phyloP scores from a whole-genome alignment of 2,113 vertebrate genomes.

The Nesospiza acunhae region DNA sequence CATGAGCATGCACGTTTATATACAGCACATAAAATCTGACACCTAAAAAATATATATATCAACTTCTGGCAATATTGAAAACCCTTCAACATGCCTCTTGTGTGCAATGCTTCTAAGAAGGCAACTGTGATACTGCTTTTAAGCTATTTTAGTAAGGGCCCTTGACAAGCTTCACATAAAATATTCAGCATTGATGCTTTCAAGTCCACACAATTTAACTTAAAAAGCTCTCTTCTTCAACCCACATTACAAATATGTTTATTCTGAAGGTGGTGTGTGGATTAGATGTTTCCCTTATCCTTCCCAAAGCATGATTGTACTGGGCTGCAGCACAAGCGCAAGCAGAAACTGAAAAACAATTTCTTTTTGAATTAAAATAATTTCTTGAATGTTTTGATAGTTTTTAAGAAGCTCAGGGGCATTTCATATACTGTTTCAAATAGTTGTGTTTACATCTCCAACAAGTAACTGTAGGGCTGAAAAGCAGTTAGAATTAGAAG shows the following conservation, averaged over 20 bases:
- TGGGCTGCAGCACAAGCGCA: background rate
- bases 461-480: background rate
- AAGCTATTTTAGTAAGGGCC: conserved; percentile 49
- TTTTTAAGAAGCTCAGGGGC: background rate
- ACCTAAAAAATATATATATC: conserved; percentile 41
- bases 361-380: background rate
- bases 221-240: conserved; percentile 34
- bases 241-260: conserved; percentile 11
- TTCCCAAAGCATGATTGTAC: background rate
- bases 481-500: background rate
- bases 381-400: background rate
- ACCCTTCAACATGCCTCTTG: conserved; percentile 50
- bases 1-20: background rate
- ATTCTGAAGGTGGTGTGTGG: conserved; percentile 17
- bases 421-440: background rate
- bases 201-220: conserved; percentile 56
- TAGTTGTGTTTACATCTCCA: background rate
- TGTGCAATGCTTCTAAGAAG: conserved; percentile 27
- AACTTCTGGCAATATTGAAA: conserved; percentile 37
- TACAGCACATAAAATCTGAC: conserved; percentile 26
- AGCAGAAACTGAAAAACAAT: background rate
- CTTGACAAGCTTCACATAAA: conserved; percentile 65
- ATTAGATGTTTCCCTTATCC: background rate
- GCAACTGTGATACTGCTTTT: conserved; percentile 30
- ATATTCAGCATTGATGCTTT: conserved; percentile 65